phyloP scores from a whole-genome alignment of 53 echinoderm and acorn worm species.

The Glandiceps talaboti region DNA sequence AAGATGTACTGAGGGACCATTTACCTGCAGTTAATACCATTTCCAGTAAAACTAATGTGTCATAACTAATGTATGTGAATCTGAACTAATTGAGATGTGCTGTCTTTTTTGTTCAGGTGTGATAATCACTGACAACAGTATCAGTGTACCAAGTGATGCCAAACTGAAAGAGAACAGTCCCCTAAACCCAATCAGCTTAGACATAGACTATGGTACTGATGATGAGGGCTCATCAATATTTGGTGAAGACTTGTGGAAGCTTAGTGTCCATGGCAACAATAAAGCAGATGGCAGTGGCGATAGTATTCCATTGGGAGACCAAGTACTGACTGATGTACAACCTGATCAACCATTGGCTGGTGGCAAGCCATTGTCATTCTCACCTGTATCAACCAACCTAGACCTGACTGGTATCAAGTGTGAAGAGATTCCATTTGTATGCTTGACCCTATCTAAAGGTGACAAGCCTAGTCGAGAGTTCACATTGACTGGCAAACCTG shows the following conservation, averaged over 20 bases:
- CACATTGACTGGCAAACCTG: constrained; percentile 52
- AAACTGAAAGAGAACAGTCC: neutral
- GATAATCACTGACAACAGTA: neutral
- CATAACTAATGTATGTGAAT: too few species aligned
- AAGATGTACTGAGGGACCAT: too few species aligned
- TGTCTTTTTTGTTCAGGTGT: neutral
- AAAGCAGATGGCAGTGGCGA: constrained; percentile 33
- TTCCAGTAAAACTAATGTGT: too few species aligned
- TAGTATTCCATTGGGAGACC: constrained; percentile 26
- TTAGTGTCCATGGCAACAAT: constrained; percentile 53
- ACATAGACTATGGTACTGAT: neutral
- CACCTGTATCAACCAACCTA: constrained; percentile 2
- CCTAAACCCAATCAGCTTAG: neutral
- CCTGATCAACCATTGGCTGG: constrained; percentile 30
- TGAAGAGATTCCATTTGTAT: constrained; percentile 43
- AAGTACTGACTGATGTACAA: constrained; percentile 37
- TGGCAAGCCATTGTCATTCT: constrained; percentile 28
- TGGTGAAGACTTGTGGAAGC: constrained; percentile 66
- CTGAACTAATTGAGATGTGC: too few species aligned
- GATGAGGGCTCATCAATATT: constrained; percentile 3
- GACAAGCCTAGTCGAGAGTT: constrained; percentile 40
- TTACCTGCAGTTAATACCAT: too few species aligned
- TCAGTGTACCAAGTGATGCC: neutral
- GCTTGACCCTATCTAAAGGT: constrained; percentile 43
- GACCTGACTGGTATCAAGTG: constrained; percentile 47